Conservation (phyloP, 2,888 invertebrate genomes). For the Arge pagana region DNA sequence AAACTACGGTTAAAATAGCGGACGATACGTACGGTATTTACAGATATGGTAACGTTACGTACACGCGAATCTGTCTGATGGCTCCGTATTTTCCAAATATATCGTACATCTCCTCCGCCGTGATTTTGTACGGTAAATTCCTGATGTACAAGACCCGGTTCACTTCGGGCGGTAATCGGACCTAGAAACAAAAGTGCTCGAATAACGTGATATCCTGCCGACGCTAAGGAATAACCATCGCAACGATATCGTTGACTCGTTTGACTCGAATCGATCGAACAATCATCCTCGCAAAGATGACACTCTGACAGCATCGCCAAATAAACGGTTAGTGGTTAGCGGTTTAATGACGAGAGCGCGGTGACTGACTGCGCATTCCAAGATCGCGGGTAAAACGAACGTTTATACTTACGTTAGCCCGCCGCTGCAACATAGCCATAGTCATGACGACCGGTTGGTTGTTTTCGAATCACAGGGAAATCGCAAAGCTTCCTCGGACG, state of each 20-base stretch:
- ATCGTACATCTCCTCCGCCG: conserved; percentile 99
- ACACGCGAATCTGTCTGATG: conserved; percentile 97
- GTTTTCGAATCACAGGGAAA: too few relatives aligned
- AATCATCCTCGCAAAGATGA: not conserved
- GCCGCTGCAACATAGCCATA: conserved; percentile 72
- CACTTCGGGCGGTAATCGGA: conserved; percentile 97
- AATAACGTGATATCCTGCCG: not conserved
- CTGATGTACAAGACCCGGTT: conserved; percentile 95
- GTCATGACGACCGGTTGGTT: too few relatives aligned
- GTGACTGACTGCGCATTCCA: too few relatives aligned
- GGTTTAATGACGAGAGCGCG: too few relatives aligned
- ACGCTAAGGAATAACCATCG: not conserved
- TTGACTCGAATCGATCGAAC: not conserved
- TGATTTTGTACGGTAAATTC: conserved; percentile 98
- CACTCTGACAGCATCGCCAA: too few relatives aligned
- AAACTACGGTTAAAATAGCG: conserved; percentile 2
- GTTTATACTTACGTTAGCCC: conserved; percentile 74
- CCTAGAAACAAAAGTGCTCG: conserved; percentile 67
- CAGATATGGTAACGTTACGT: conserved; percentile 58
- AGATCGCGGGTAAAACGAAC: too few relatives aligned
- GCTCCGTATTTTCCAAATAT: conserved; percentile 99
- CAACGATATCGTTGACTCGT: not conserved
- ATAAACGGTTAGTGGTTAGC: too few relatives aligned
- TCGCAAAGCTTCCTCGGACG: too few relatives aligned
- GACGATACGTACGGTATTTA: too few relatives aligned